Conservation (phyloP, 2,797 vertebrate species). For the Falco berigora region DNA sequence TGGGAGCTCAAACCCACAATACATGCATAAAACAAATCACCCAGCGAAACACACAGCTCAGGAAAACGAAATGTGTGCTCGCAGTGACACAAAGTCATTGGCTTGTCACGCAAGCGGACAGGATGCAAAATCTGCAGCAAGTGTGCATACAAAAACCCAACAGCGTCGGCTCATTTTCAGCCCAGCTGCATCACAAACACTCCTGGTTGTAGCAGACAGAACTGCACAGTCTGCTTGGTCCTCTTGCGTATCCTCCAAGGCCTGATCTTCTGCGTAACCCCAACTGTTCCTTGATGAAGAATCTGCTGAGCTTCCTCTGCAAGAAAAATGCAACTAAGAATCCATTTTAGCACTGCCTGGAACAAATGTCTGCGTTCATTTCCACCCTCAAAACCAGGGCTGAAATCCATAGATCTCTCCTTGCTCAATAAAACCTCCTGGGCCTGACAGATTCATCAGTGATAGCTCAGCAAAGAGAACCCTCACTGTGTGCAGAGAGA, state of each 20-base stretch:
- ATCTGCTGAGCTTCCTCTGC: constrained; percentile 19
- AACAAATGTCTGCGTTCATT: background rate
- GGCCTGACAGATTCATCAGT: constrained; percentile 56
- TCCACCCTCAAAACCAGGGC: constrained; percentile 36
- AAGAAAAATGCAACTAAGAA: background rate
- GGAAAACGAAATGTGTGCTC: background rate
- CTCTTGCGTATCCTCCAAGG: background rate
- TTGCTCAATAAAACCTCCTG: constrained; percentile 54
- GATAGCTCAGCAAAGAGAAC: constrained; percentile 1
- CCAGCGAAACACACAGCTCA: background rate
- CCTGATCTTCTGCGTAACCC: background rate
- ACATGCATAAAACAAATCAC: background rate
- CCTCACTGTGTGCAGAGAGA: background rate
- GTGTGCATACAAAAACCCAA: background rate
- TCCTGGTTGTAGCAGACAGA: background rate
- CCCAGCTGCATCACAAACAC: constrained; percentile 27
- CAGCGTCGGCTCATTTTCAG: background rate
- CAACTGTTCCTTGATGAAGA: background rate
- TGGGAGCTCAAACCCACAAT: constrained; percentile 24
- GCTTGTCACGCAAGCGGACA: background rate
- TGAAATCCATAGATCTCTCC: constrained; percentile 56
- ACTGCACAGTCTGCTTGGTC: background rate
- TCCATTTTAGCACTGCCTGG: constrained; percentile 55
- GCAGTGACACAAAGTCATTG: constrained; percentile 47
- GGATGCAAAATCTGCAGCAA: constrained; percentile 31